Evolutionary conservation across 2,113 vertebrate genomes (phyloP), one percentile per base, ranked within the genome.

Genomic region (Periophthalmodon schlosseri): DNA sequence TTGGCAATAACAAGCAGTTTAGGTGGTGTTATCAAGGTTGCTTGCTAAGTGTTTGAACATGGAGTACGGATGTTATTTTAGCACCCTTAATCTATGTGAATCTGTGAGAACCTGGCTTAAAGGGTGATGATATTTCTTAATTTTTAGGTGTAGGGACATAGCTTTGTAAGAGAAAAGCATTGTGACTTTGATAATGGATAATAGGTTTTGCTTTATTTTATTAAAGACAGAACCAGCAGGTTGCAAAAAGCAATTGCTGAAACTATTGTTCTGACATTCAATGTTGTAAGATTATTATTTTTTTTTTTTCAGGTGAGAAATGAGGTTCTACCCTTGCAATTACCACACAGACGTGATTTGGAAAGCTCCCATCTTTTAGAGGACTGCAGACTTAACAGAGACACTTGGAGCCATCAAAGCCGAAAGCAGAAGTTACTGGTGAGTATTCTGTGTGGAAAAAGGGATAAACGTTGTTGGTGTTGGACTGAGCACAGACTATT

Each of bases 241-340:
- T 58, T 4, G 23, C 21, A 58, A 7, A 24, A 23, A 58, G 21
- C 9, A 28, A 15, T 60, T 15, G 4, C 12, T 60, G 57, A 60
- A 28, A 60, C 3, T 60, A 28, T 28, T 28, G 21, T 28, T 28
- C 16, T 68, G n/a, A 33, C 24, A 1, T n/a, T 33, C 20, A 77
- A 5, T 70, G 39, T 44, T 44, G 13, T 69, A 34, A n/a, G n/a
- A 28, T 34, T 16, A 50, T 50, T 74, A 68, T 47, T 57, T 12
- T 56, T 64, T 75, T 77, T 36, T n/a, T 56, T 74, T 14, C 89
- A 96, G 94, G 81, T 87, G 77, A 93, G 92, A 93, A 89, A 95
- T 90, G 93, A 90, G 65, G 86, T 83, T 8, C 56, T 88, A 56
- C 64, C 84, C 60, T 86, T 90, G 78, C 92, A 84, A 74, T 84